phyloP scores from a whole-genome alignment of 2,888 invertebrate genomes.

The Acronicta psi region DNA sequence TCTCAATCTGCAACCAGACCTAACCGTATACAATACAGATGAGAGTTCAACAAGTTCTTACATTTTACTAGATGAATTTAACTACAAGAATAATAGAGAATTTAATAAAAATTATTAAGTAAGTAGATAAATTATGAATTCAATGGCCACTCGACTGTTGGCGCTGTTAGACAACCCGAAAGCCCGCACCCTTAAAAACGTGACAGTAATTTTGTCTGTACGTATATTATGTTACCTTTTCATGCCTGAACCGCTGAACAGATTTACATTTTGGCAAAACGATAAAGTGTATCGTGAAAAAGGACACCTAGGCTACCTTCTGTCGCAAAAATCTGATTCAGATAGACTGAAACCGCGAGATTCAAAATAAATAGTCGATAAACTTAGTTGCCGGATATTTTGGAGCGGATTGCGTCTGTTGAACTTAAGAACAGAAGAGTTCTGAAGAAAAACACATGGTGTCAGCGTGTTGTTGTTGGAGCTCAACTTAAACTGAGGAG shows the following conservation, averaged over 20 bases:
- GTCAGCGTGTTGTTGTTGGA: conserved; percentile 17
- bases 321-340: no score
- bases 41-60: background rate
- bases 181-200: no score
- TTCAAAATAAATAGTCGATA: conserved; percentile 14
- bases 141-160: conserved; percentile 24
- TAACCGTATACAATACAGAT: background rate
- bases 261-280: no score
- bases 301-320: no score
- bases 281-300: no score
- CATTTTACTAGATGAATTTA: conserved; percentile 13
- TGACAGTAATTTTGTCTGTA: no score
- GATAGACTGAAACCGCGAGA: no score
- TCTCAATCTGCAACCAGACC: background rate
- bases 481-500: conserved; percentile 18
- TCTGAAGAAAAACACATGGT: conserved; percentile 32
- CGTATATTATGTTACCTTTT: no score
- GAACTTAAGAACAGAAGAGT: conserved; percentile 7
- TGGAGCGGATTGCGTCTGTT: conserved; percentile 10
- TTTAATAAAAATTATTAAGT: conserved; percentile 48
- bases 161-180: conserved; percentile 19
- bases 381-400: conserved; percentile 20
- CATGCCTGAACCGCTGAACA: no score
- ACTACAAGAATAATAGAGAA: conserved; percentile 21
- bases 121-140: conserved; percentile 28